A percentile compares a stretch with the other conserved stretches of the same genome.
phyloP scores from a whole-genome alignment of 2,888 invertebrate species.

The Leptura quadrifasciata region DNA sequence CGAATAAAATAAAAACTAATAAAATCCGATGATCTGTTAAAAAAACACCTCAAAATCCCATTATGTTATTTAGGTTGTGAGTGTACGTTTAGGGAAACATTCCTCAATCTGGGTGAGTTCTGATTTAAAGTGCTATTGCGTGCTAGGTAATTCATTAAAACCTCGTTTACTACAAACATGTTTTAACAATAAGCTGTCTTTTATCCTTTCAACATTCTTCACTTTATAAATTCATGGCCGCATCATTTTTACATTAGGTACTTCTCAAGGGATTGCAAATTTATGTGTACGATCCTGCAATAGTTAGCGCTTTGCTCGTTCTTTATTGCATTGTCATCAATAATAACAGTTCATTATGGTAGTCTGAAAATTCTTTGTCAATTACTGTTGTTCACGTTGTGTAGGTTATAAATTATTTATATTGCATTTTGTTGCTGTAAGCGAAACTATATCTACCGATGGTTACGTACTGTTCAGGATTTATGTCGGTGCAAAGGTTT shows the following conservation, averaged over 20 bases:
- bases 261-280: background rate
- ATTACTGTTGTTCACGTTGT: constrained; percentile 24
- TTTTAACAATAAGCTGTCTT: background rate
- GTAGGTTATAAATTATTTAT: constrained; percentile 17
- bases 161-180: background rate
- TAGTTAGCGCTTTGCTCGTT: background rate
- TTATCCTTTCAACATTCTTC: background rate
- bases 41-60: too few species aligned
- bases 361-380: constrained; percentile 25
- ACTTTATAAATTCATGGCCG: background rate
- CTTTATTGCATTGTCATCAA: constrained; percentile 20
- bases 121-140: too few species aligned
- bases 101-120: too few species aligned
- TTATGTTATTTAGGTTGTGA: too few species aligned
- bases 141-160: background rate
- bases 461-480: background rate
- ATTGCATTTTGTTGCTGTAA: constrained; percentile 8
- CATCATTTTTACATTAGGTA: background rate
- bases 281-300: constrained; percentile 1
- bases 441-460: background rate
- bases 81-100: too few species aligned
- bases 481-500: background rate
- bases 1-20: too few species aligned
- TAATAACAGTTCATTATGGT: constrained; percentile 14
- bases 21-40: too few species aligned